Evolutionary conservation across 2,888 invertebrate genomes (phyloP), one percentile per base, ranked within the genome.

Genomic region (Neuroscelio doddi): DNA sequence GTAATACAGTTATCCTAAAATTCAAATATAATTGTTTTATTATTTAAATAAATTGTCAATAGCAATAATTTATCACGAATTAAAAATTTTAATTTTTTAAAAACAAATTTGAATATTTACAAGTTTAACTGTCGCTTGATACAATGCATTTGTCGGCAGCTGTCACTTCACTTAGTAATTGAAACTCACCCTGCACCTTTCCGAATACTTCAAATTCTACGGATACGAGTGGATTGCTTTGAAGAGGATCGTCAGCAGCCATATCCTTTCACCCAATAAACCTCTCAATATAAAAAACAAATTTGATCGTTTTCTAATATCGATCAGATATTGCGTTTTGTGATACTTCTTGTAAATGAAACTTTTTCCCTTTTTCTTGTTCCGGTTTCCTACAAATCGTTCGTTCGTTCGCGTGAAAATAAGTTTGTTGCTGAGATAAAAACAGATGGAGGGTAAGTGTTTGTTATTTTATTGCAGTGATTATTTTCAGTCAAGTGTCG

Each of bases 201-300:
- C 96, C 96, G 80, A 89, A 95, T 59, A 96, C 94, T 86, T 96
- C 95, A 81, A 95, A 96, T 78, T 96, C 95, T 34, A 94, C 93
- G 30, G 94, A 93, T 36, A 92, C 90, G 71, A 93, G 86, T 53
- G 88, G 87, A 75, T 89, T 89, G 34, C 80, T 64, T 68, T 75
- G 49, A 47, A 77, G 75, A 63, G 87, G 44, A 75, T 68, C 70
- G 69, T 68, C 49, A 29, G 62, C 55, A 24, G 66, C 64, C 70
- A 68, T 69, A 45, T 10, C 8, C 45, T 64, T n/a, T n/a, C n/a
- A n/a, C n/a, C n/a, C n/a, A n/a, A n/a, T n/a, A n/a, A n/a, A n/a
- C n/a, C n/a, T n/a, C n/a, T n/a, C n/a, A n/a, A n/a, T n/a, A n/a
- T n/a, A n/a, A n/a, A n/a, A n/a, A n/a, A n/a, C n/a, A n/a, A n/a